Percentiles rank a stretch among this genome's conserved stretches.
These are phyloP conservation scores for Peromyscus maniculatus DNA, from an alignment of 2,113 vertebrate genomes.

Conservation along the genomic window DNA sequence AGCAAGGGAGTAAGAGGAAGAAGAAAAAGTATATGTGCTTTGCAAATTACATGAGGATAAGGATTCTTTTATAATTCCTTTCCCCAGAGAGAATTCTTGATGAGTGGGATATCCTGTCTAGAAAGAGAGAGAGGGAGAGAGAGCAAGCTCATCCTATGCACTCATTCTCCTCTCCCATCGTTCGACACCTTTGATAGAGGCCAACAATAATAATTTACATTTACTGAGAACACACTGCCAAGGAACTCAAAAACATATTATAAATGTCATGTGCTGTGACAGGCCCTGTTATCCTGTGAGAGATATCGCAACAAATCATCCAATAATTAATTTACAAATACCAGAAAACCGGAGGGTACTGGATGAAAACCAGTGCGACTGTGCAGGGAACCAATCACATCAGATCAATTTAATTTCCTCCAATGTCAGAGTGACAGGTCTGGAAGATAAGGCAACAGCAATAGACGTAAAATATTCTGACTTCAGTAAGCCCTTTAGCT, in stretches of 20 bases:
- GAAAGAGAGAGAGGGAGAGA: background rate
- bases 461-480: slow-evolving; percentile 80
- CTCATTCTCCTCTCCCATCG: slow-evolving; percentile 30
- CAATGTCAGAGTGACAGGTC: slow-evolving; percentile 75
- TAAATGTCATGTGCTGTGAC: slow-evolving; percentile 76
- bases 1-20: background rate
- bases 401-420: slow-evolving; percentile 77
- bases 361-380: slow-evolving; percentile 59
- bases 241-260: slow-evolving; percentile 78
- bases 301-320: slow-evolving; percentile 74
- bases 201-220: slow-evolving; percentile 75
- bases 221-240: slow-evolving; percentile 62
- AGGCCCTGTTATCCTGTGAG: slow-evolving; percentile 72
- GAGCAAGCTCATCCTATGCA: background rate
- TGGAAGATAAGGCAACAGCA: slow-evolving; percentile 79
- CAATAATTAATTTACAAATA: slow-evolving; percentile 82
- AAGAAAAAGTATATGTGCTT: background rate
- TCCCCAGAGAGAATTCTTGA: background rate
- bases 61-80: background rate
- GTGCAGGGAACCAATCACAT: slow-evolving; percentile 72
- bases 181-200: slow-evolving; percentile 58
- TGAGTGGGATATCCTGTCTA: background rate
- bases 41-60: slow-evolving; percentile 51
- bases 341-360: slow-evolving; percentile 73
- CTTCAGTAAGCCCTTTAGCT: slow-evolving; percentile 79